Evolutionary conservation across 2,888 invertebrate genomes (phyloP).

Genomic region (Diaperis boleti): DNA sequence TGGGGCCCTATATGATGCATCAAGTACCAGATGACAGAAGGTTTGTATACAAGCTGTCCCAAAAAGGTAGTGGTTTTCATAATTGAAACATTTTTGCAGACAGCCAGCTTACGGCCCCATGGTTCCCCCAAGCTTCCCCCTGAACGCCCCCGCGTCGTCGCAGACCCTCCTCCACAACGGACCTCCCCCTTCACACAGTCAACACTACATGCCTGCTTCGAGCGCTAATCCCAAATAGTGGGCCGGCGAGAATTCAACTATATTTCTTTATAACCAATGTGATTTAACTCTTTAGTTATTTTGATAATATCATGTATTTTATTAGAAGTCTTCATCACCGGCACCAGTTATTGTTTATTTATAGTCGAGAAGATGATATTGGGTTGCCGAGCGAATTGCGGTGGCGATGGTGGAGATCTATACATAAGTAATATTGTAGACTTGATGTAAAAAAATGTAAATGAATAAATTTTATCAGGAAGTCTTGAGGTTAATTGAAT

Average conservation of each 20-base stretch:
- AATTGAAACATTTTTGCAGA: neutral
- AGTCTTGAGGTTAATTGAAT: no score
- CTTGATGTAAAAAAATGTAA: conserved; percentile 46
- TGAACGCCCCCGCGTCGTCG: conserved; percentile 36
- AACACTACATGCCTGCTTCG: conserved; percentile 51
- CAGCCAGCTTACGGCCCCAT: conserved; percentile 29
- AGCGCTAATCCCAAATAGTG: conserved; percentile 53
- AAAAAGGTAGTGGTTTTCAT: no score
- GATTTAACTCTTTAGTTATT: conserved; percentile 43
- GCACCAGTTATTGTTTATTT: conserved; percentile 31
- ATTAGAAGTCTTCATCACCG: conserved; percentile 25
- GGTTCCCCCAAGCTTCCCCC: conserved; percentile 41
- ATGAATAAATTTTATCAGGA: conserved; percentile 46
- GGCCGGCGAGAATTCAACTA: conserved; percentile 12
- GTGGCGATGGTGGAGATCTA: conserved; percentile 35
- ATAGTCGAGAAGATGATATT: conserved; percentile 31
- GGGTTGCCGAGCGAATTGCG: conserved; percentile 3
- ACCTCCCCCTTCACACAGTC: conserved; percentile 48
- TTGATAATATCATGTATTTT: conserved; percentile 41
- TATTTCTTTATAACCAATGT: conserved; percentile 39
- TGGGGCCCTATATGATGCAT: conserved; percentile 40
- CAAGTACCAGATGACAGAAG: conserved; percentile 36
- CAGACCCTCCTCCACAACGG: conserved; percentile 48
- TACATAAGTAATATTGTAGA: conserved; percentile 42
- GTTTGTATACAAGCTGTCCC: no score